phyloP scores from a whole-genome alignment of 1,140 invertebrate genomes.

The Drosophila saltans region DNA sequence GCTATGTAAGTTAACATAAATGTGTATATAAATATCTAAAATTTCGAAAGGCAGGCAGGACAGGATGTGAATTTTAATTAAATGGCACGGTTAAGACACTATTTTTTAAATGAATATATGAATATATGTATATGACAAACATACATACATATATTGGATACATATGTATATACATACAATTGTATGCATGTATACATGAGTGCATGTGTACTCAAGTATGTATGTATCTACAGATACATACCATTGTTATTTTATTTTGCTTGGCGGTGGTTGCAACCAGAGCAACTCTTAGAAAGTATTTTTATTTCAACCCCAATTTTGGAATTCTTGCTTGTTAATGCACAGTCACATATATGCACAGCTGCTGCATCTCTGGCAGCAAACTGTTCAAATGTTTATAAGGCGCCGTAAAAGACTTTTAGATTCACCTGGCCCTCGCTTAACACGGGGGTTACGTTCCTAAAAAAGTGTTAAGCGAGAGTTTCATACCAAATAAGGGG shows the following conservation, averaged over 20 bases:
- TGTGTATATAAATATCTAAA: neutral
- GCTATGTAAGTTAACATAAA: slow-evolving; percentile 19
- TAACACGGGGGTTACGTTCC: too few species aligned
- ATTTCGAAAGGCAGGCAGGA: neutral
- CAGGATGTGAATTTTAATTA: too few species aligned
- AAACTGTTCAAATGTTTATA: too few species aligned
- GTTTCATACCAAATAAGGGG: too few species aligned
- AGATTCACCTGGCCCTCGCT: too few species aligned
- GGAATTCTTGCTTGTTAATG: neutral
- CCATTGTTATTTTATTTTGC: neutral
- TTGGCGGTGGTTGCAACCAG: slow-evolving; percentile 10
- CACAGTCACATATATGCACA: neutral
- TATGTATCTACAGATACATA: neutral
- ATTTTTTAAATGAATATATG: neutral
- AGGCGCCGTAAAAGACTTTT: too few species aligned
- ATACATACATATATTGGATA: neutral
- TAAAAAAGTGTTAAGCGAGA: too few species aligned
- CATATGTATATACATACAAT: neutral
- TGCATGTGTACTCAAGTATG: neutral
- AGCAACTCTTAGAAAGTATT: slow-evolving; percentile 10
- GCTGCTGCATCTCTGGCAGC: neutral
- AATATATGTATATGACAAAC: neutral
- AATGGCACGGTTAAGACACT: too few species aligned
- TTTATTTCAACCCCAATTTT: slow-evolving; percentile 6
- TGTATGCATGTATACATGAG: too few species aligned